These are phyloP conservation scores for Nymphalis c-album DNA, from an alignment of 2,888 invertebrate species.

Conservation along the genomic window DNA sequence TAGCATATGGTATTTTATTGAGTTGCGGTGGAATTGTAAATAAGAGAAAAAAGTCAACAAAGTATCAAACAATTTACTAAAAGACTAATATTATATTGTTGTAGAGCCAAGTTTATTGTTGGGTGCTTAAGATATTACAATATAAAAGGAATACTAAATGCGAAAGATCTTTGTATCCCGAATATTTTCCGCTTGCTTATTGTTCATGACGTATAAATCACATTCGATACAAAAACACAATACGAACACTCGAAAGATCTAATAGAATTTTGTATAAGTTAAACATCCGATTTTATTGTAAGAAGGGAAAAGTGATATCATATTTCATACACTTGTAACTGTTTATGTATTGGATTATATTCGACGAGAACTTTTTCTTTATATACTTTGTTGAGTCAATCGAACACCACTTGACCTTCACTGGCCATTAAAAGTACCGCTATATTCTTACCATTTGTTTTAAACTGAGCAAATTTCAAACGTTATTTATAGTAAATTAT, in stretches of 20 bases:
- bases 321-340: slow-evolving; percentile 19
- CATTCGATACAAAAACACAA: slow-evolving; percentile 1
- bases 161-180: background rate
- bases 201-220: slow-evolving; percentile 3
- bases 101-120: no score
- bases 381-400: slow-evolving; percentile 7
- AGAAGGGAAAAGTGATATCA: slow-evolving; percentile 22
- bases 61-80: no score
- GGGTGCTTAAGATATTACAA: background rate
- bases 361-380: background rate
- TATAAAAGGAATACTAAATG: background rate
- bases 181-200: background rate
- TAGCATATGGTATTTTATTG: slow-evolving; percentile 20
- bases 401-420: slow-evolving; percentile 25
- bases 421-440: slow-evolving; percentile 21
- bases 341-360: background rate
- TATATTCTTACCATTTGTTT: slow-evolving; percentile 20
- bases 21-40: no score
- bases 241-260: slow-evolving; percentile 1
- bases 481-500: slow-evolving; percentile 22
- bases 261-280: slow-evolving; percentile 15
- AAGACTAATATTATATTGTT: no score
- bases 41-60: no score
- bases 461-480: slow-evolving; percentile 17
- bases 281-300: slow-evolving; percentile 22